Base-by-base conservation (phyloP, 2,888 invertebrate species). In the Euzetes globulus region DNA sequence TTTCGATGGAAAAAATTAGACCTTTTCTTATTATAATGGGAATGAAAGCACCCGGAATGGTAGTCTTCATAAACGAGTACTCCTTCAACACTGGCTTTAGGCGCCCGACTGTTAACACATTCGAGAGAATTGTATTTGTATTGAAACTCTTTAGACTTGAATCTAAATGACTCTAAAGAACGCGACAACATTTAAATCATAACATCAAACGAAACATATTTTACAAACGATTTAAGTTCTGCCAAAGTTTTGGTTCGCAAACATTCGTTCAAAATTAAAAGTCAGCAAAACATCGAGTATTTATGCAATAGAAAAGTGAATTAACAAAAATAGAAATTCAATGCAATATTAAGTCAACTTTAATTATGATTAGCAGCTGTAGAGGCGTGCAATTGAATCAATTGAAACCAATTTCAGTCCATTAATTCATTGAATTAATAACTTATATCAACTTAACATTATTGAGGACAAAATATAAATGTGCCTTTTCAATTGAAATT, bases 291-390 rank as follows among this genome's bases (percentile, higher is more conserved):
- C 25, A 19, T 29, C 4, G 1, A 5, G 11, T 19, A n/a, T 6
- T 19, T 13, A 58, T 27, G 27, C 25, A 19, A 19, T 27, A 17
- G 1, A 33, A 1, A 7, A 65, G 37, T 37, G 37, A 65, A 65
- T 65, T 65, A 65, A 37, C 19, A 37, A 19, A 65, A 17, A 65
- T 19, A 65, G 3, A 52, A 60, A 60, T 25, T 60, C 29, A 60
- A 70, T 65, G 9, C 19, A 41, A 41, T 19, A 1, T n/a, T n/a
- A 45, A 47, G 25, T 70, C 5, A 41, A 70, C 27, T 47, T 27
- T 45, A 70, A 70, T 70, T 1, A 70, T 70, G 70, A 70, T 70
- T 70, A 70, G 47, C 70, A 70, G 45, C 70, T 70, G 70, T 47
- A 13, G 58, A 65, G 70, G 45, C 70, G 47, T 70, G 70, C 47